A percentile compares a stretch with the other conserved stretches of the same genome.
Evolutionary conservation across 2,113 vertebrate genomes (phyloP).

Genomic region (Mirounga angustirostris): DNA sequence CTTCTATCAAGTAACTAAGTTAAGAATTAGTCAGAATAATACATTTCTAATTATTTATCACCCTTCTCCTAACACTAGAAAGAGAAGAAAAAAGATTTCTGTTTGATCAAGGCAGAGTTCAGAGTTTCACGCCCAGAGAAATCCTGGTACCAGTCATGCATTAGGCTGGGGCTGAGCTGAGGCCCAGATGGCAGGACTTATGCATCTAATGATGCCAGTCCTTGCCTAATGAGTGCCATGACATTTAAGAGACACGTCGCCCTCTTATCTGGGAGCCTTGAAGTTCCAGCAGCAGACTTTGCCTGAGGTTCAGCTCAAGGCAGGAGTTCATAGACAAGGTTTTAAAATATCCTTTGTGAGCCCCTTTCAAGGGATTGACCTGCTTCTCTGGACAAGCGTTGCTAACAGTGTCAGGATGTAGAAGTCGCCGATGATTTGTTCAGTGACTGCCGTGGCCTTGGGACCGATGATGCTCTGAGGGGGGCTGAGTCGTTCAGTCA

Average conservation of each 20-base stretch:
- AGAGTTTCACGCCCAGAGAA: slow-evolving; percentile 15
- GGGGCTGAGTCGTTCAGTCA: background rate
- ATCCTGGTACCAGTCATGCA: background rate
- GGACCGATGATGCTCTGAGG: background rate
- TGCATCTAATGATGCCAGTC: background rate
- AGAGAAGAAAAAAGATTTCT: background rate
- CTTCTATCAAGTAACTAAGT: slow-evolving; percentile 62
- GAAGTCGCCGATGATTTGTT: background rate
- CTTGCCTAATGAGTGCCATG: background rate
- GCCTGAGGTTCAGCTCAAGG: slow-evolving; percentile 1
- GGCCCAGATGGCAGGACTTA: background rate
- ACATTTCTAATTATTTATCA: slow-evolving; percentile 66
- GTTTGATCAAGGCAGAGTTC: slow-evolving; percentile 46
- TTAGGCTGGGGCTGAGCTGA: background rate
- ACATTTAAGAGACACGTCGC: background rate
- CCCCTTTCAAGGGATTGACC: background rate
- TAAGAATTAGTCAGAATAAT: slow-evolving; percentile 70
- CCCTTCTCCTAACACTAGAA: slow-evolving; percentile 31
- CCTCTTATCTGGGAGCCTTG: background rate
- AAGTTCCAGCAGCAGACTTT: background rate
- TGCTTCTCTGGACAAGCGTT: background rate
- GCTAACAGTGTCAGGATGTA: background rate
- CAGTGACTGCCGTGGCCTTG: background rate
- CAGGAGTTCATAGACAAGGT: background rate
- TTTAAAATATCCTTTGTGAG: slow-evolving; percentile 1